Evolutionary conservation across 2,888 invertebrate species (phyloP), one percentile per base, ranked within the genome.

Genomic region (Malacosoma neustria): DNA sequence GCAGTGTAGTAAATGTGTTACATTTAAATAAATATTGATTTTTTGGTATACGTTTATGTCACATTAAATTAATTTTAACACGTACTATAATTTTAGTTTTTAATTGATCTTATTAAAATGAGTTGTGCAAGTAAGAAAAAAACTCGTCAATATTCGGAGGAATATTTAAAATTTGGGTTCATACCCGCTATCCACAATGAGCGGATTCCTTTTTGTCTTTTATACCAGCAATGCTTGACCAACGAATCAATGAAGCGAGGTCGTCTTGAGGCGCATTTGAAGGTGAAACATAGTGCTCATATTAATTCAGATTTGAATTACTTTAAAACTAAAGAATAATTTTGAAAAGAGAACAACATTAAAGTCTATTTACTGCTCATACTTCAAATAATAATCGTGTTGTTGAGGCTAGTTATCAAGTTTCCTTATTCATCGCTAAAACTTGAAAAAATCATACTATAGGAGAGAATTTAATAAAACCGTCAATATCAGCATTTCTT

Each of bases 381-480:
- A 13, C 3, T 32, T 32, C 9, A 32, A 30, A 11, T 29, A 35
- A 29, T 29, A 29, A 35, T 35, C 22, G 35, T 29, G 11, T 11
- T 35, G 11, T 13, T 38, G 32, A 37, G 40, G 40, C 37, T 37
- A 40, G 40, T 40, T 40, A 40, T 34, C 34, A 32, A 37, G 29
- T 40, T 40, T 37, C 32, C 32, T 32, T 37, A 29, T 34, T 40
- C 29, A 32, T 37, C 12, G 29, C 37, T 35, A 34, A 37, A 34
- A 40, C 37, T 34, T 31, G 32, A 40, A 34, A 40, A 36, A 37
- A 40, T 40, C 37, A 34, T 34, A 40, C 37, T 34, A 32, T 34
- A 34, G 32, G 34, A 34, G 40, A 36, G 36, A 37, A n/a, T n/a
- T n/a, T n/a, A n/a, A n/a, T n/a, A n/a, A n/a, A 40, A 37, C 34